Evolutionary conservation across 2,888 invertebrate genomes (phyloP).

Genomic region (Agriopis leucophaearia): DNA sequence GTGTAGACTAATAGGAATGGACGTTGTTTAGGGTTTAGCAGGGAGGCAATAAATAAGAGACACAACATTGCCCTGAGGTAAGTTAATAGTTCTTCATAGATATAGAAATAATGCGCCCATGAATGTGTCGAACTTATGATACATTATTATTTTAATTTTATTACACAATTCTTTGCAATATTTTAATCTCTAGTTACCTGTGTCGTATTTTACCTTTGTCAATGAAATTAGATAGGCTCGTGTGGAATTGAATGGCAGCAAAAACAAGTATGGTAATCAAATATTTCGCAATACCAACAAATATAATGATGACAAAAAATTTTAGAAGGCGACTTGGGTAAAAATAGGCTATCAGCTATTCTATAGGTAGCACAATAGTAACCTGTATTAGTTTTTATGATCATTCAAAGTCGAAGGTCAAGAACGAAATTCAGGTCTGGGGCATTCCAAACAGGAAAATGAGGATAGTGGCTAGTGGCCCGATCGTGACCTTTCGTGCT

Average conservation of each 20-base stretch:
- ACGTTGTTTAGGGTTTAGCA: conserved; percentile 36
- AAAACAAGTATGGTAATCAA: conserved; percentile 4
- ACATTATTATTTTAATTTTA: not conserved
- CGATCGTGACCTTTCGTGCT: not conserved
- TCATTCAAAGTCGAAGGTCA: conserved; percentile 28
- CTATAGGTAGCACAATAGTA: conserved; percentile 21
- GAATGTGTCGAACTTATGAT: not conserved
- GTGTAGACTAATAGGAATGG: conserved; percentile 31
- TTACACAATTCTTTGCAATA: not conserved
- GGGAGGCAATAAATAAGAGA: conserved; percentile 23
- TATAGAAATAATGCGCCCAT: not conserved
- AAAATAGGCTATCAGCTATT: conserved; percentile 45
- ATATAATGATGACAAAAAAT: conserved; percentile 25
- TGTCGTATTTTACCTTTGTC: conserved; percentile 6
- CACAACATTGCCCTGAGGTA: conserved; percentile 17
- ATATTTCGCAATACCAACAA: conserved; percentile 17
- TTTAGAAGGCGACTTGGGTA: conserved; percentile 18
- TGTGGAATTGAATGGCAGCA: conserved; percentile 1
- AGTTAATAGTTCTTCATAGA: conserved; percentile 13
- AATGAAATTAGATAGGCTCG: conserved; percentile 17
- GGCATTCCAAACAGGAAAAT: conserved; percentile 24
- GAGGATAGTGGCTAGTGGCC: conserved; percentile 6
- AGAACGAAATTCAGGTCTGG: conserved; percentile 18
- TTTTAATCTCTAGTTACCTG: conserved; percentile 3
- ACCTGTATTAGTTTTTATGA: conserved; percentile 44